These are phyloP conservation scores for Tenthredo livida DNA, from an alignment of 2,888 invertebrate genomes.

Conservation along the genomic window DNA sequence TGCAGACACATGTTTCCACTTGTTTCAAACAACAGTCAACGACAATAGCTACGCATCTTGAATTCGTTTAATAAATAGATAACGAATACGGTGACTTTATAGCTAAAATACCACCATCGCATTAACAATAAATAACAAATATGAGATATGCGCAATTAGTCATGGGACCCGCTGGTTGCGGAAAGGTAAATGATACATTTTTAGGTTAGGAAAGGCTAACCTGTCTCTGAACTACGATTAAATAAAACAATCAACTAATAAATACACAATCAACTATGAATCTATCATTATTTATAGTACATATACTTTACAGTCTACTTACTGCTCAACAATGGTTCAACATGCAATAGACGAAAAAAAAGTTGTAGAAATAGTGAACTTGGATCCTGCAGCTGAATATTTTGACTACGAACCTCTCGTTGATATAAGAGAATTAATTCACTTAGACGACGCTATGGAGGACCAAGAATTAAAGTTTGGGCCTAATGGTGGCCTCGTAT, in stretches of 20 bases:
- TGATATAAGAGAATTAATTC: slow-evolving; percentile 94
- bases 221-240: neutral
- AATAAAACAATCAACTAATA: neutral
- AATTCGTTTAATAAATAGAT: neutral
- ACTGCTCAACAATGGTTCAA: slow-evolving; percentile 92
- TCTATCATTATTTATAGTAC: neutral
- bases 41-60: neutral
- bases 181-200: slow-evolving; percentile 86
- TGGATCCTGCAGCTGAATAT: slow-evolving; percentile 98
- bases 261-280: neutral
- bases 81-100: neutral
- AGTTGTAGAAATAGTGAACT: slow-evolving; percentile 92
- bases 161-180: slow-evolving; percentile 98
- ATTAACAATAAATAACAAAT: slow-evolving; percentile 61
- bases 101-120: neutral
- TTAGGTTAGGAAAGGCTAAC: slow-evolving; percentile 31
- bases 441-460: slow-evolving; percentile 98
- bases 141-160: slow-evolving; percentile 98
- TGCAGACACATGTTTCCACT: neutral
- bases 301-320: slow-evolving; percentile 90
- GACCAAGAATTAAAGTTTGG: slow-evolving; percentile 96
- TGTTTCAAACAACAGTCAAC: slow-evolving; percentile 11
- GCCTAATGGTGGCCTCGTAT: slow-evolving; percentile 97
- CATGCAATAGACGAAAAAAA: slow-evolving; percentile 90
- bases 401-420: slow-evolving; percentile 94